Percentiles rank a stretch among this genome's conserved stretches.
These are phyloP conservation scores for Danionella cerebrum DNA, from an alignment of 2,113 vertebrate species.

Conservation along the genomic window DNA sequence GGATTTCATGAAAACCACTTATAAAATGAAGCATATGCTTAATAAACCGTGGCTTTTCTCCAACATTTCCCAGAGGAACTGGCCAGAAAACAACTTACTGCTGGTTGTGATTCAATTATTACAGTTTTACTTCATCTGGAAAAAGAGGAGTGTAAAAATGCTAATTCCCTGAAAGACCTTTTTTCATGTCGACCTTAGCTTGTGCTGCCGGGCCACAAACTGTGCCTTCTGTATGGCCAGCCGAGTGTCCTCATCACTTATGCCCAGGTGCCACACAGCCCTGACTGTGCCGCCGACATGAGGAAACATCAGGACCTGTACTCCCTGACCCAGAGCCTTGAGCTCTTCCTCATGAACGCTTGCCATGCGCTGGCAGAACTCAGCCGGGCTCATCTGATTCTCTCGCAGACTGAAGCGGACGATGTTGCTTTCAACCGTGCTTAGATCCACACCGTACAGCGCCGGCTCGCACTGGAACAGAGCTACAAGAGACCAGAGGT, in stretches of 20 bases:
- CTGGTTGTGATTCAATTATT: no score
- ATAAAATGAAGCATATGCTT: no score
- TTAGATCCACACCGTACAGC: slow-evolving; percentile 57
- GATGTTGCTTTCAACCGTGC: slow-evolving; percentile 72
- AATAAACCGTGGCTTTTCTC: no score
- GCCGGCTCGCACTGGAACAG: slow-evolving; percentile 50
- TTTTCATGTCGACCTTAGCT: no score
- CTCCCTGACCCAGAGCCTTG: slow-evolving; percentile 44
- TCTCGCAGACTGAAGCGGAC: slow-evolving; percentile 52
- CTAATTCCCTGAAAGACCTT: slow-evolving; percentile 15
- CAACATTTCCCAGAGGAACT: no score
- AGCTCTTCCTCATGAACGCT: slow-evolving; percentile 56
- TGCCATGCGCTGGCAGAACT: slow-evolving; percentile 66
- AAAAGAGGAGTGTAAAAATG: no score
- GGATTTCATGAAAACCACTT: no score
- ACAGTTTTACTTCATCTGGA: no score
- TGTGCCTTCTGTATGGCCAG: slow-evolving; percentile 67
- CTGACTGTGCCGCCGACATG: slow-evolving; percentile 46
- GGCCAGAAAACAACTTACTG: no score
- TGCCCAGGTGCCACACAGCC: slow-evolving; percentile 67
- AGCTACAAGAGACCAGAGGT: slow-evolving; percentile 36
- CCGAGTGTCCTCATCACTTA: slow-evolving; percentile 63
- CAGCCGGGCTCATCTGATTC: slow-evolving; percentile 30
- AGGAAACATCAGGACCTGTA: slow-evolving; percentile 66
- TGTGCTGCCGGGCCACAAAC: slow-evolving; percentile 55